Conservation (phyloP, 2,888 invertebrate species). For the Alviniconcha strummeri region DNA sequence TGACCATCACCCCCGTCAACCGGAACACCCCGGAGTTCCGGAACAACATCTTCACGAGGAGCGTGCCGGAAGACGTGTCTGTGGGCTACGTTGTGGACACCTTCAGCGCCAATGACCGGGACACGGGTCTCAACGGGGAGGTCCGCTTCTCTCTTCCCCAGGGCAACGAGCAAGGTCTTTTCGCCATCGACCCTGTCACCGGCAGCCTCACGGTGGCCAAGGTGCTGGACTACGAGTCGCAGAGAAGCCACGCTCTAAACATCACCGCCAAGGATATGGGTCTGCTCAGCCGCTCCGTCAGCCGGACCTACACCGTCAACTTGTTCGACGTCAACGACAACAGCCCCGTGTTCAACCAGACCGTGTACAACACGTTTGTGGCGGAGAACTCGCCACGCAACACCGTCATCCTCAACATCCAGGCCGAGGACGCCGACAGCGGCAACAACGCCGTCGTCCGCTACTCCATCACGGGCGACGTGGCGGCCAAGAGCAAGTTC, state of each 20-base stretch:
- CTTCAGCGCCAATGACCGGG: slow-evolving; percentile 88
- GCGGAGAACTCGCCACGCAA: slow-evolving; percentile 88
- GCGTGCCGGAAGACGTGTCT: slow-evolving; percentile 93
- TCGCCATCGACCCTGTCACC: slow-evolving; percentile 84
- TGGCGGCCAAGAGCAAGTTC: slow-evolving; percentile 78
- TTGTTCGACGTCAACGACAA: slow-evolving; percentile 93
- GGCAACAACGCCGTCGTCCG: slow-evolving; percentile 89
- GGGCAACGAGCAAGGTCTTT: slow-evolving; percentile 87
- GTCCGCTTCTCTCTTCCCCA: slow-evolving; percentile 79
- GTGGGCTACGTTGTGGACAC: slow-evolving; percentile 87
- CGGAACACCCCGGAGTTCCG: slow-evolving; percentile 86
- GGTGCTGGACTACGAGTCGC: slow-evolving; percentile 89
- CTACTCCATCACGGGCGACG: slow-evolving; percentile 85
- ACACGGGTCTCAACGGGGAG: slow-evolving; percentile 92
- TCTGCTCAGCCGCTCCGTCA: slow-evolving; percentile 84
- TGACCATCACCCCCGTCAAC: slow-evolving; percentile 85
- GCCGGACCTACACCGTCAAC: slow-evolving; percentile 88
- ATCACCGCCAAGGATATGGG: slow-evolving; percentile 92
- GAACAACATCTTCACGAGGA: slow-evolving; percentile 86
- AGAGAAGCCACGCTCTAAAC: slow-evolving; percentile 88
- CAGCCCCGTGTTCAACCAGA: slow-evolving; percentile 88
- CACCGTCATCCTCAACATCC: slow-evolving; percentile 79
- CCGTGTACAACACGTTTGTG: slow-evolving; percentile 84
- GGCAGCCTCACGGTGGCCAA: slow-evolving; percentile 88
- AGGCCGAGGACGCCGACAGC: slow-evolving; percentile 90